Evolutionary conservation across 2,113 vertebrate genomes (phyloP), one percentile per base, ranked within the genome.

Genomic region (Azemiops feae): DNA sequence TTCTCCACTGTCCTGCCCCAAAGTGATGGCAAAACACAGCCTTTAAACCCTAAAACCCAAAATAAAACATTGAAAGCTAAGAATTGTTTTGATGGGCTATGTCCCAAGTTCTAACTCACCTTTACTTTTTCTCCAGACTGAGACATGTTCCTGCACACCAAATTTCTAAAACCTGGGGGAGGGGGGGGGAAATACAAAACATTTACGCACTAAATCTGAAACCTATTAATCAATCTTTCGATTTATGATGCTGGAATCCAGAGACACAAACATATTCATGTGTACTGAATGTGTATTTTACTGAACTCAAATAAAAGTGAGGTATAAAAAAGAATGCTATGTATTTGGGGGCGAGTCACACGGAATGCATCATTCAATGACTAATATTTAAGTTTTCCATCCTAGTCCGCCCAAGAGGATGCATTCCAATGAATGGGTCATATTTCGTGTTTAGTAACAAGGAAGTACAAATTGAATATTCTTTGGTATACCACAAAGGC

Each of bases 61-160:
- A 57, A 4, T 18, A 47, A 92, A 85, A 47, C 23, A 85, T 1
- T 30, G 14, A 58, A 81, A n/a, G n/a, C 12, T 25, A n/a, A 58
- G 2, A 30, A 22, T 45, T 39, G 52, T 16, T 47, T 39, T 39
- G 30, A 52, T 93, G 39, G 53, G 30, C 34, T 11, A 8, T 0
- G 7, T 74, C 53, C 30, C 14, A 22, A 92, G 16, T 4, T 27
- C 1, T 58, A 43, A 5, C 22, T 98, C 96, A 98, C 98, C 98
- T 99, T 98, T 9, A 98, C 98, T 97, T 99, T 98, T 96, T 99
- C 98, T 97, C 97, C 98, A 18, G 98, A 97, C 91, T 98, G 98
- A 96, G 98, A 98, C 98, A 98, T 99, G 88, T 95, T 97, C 89
- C 39, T 85, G 93, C 95, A 91, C 95, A 92, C 94, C 93, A 94